Conservation (phyloP, 2,888 invertebrate species). For the Hemistola chrysoprasaria region DNA sequence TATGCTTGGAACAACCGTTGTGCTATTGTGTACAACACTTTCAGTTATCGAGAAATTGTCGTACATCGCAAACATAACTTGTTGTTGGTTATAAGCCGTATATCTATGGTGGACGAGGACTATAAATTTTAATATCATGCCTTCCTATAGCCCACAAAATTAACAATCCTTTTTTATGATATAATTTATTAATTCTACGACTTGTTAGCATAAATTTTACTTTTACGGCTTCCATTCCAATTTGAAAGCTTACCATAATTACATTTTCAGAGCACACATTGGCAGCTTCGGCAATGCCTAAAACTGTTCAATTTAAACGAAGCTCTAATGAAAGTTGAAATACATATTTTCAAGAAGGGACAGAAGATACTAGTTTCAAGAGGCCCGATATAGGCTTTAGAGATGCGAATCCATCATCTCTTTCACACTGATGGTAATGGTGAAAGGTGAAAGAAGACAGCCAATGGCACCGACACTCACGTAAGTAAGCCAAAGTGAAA, state of each 20-base stretch:
- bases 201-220: slow-evolving; percentile 15
- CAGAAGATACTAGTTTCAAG: slow-evolving; percentile 46
- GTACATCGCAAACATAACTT: too few relatives aligned
- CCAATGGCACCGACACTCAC: slow-evolving; percentile 49
- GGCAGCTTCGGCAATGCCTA: neutral
- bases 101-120: too few relatives aligned
- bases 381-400: slow-evolving; percentile 46
- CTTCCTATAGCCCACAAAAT: too few relatives aligned
- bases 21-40: neutral
- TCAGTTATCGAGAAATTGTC: slow-evolving; percentile 1
- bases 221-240: neutral
- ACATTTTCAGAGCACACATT: too few relatives aligned
- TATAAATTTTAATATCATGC: too few relatives aligned
- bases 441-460: slow-evolving; percentile 47
- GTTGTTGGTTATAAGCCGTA: too few relatives aligned
- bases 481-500: slow-evolving; percentile 81
- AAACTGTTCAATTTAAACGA: slow-evolving; percentile 1
- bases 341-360: slow-evolving; percentile 24
- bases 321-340: slow-evolving; percentile 20
- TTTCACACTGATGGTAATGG: slow-evolving; percentile 34
- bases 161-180: neutral
- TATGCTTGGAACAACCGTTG: too few relatives aligned
- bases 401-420: slow-evolving; percentile 43
- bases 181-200: slow-evolving; percentile 11
- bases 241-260: neutral